Conservation (phyloP, 2,113 vertebrate genomes). For the Scomber japonicus region DNA sequence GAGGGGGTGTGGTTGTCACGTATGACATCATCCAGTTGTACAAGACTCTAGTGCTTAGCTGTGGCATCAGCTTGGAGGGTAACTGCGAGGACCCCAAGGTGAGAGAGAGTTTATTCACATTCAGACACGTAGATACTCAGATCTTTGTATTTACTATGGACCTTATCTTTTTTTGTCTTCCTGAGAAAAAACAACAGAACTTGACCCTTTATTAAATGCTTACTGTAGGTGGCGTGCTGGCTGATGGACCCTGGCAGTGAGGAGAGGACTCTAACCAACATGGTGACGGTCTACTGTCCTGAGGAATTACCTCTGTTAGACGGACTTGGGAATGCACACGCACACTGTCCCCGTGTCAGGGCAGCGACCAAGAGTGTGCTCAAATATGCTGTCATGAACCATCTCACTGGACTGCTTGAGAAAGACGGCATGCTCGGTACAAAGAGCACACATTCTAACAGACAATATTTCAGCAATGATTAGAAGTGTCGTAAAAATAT, state of each 20-base stretch:
- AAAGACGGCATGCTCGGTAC: conserved; percentile 90
- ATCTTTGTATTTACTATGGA: background rate
- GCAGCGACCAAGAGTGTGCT: conserved; percentile 91
- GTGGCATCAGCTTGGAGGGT: conserved; percentile 89
- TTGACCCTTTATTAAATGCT: conserved; percentile 12
- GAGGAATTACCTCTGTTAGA: conserved; percentile 90
- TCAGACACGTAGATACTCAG: background rate
- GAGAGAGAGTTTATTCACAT: background rate
- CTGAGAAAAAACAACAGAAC: background rate
- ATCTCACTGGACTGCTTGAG: conserved; percentile 86
- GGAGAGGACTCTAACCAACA: conserved; percentile 92
- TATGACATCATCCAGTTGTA: conserved; percentile 93
- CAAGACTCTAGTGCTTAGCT: conserved; percentile 91
- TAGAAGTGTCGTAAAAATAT: background rate
- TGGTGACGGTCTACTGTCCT: conserved; percentile 92
- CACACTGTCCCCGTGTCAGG: conserved; percentile 89
- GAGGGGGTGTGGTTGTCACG: conserved; percentile 76
- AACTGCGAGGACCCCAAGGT: conserved; percentile 96
- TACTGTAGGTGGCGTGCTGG: conserved; percentile 93
- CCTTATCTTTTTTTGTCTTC: background rate
- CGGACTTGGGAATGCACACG: conserved; percentile 81
- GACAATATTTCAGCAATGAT: background rate
- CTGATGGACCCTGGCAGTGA: conserved; percentile 91
- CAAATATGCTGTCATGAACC: conserved; percentile 86
- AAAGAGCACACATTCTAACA: background rate